Percentiles rank a stretch among this genome's conserved stretches.
Conservation (phyloP, 2,797 vertebrate species). For the Naso thynnoides region DNA sequence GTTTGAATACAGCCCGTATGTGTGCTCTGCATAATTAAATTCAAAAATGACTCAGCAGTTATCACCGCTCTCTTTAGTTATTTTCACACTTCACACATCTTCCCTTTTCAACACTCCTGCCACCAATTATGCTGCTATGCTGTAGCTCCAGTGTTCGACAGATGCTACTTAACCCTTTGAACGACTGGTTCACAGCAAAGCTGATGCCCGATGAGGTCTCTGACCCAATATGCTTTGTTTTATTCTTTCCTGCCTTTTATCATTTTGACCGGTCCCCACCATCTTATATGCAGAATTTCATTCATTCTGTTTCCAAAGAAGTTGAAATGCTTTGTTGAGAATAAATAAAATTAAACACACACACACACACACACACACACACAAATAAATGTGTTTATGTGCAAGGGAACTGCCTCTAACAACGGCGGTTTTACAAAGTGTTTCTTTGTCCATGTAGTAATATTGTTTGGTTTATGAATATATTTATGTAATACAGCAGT, state of each 20-base stretch:
- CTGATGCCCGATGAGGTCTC: neutral
- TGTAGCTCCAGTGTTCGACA: constrained; percentile 26
- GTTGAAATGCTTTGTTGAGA: too few relatives aligned
- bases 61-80: neutral
- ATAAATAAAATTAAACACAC: too few relatives aligned
- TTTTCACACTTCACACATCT: neutral
- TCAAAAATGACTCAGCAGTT: neutral
- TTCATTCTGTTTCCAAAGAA: too few relatives aligned
- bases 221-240: neutral
- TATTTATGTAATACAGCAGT: neutral
- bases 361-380: too few relatives aligned
- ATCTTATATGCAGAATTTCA: neutral
- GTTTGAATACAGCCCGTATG: neutral
- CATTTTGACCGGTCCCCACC: too few relatives aligned
- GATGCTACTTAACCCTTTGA: constrained; percentile 1
- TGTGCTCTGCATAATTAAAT: neutral
- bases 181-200: neutral
- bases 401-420: too few relatives aligned
- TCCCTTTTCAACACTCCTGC: constrained; percentile 2
- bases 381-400: too few relatives aligned
- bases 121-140: constrained; percentile 3
- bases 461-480: neutral
- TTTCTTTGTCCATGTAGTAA: too few relatives aligned
- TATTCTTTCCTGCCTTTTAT: neutral
- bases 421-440: too few relatives aligned